A percentile compares a stretch with the other conserved stretches of the same genome.
phyloP scores from a whole-genome alignment of 2,113 vertebrate genomes.

The Prinia subflava region DNA sequence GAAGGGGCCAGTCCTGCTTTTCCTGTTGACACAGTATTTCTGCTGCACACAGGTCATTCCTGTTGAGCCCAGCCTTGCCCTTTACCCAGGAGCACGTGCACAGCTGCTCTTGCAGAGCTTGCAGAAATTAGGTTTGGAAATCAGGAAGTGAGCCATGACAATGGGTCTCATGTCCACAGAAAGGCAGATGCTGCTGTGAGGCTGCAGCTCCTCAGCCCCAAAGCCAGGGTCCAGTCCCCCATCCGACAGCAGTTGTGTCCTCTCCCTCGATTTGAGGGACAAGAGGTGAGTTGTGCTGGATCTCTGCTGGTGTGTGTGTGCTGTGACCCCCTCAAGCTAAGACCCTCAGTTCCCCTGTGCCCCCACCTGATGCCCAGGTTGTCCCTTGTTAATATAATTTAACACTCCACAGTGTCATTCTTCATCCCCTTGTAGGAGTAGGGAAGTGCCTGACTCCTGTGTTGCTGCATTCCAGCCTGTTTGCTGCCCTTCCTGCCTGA shows the following conservation, averaged over 20 bases:
- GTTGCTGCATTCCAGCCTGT: neutral
- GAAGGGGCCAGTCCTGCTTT: neutral
- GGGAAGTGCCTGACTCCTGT: fast-evolving
- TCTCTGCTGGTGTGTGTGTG: neutral
- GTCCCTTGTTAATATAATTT: neutral
- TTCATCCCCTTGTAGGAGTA: neutral
- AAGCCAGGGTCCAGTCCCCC: neutral
- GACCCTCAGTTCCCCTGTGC: neutral
- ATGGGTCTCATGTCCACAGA: neutral
- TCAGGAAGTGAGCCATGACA: neutral
- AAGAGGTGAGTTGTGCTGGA: neutral
- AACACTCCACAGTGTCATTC: neutral
- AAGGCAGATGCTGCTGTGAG: neutral
- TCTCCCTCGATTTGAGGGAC: fast-evolving
- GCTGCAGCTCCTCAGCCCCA: neutral
- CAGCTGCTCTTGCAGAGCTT: neutral
- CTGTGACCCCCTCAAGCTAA: neutral
- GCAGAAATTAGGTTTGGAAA: neutral
- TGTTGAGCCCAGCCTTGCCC: neutral
- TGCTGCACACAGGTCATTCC: neutral
- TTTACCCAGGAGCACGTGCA: neutral
- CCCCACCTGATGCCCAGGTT: fast-evolving
- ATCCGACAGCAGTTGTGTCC: fast-evolving
- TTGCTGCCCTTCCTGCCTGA: neutral
- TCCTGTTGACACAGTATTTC: neutral